These are phyloP conservation scores for Xenopus tropicalis DNA, from an alignment of 2,113 vertebrate genomes.

Conservation along the genomic window UCB_Xtro_10.0 CM004444.2:87841501-87842000, in stretches of 20 bases:
- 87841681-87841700: conserved; percentile 56
- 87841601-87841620: conserved; percentile 25
- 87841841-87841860: neutral
- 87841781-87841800: conserved; percentile 63
- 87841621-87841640: neutral
- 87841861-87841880: conserved; percentile 14
- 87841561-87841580: conserved; percentile 56
- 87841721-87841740: conserved; percentile 56
- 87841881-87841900: conserved; percentile 47
- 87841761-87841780: conserved; percentile 69
- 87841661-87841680: conserved; percentile 61
- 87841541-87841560: conserved; percentile 51
- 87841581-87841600: conserved; percentile 55
- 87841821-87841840: conserved; percentile 51
- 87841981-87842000: conserved; percentile 27
- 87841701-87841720: conserved; percentile 50
- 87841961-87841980: conserved; percentile 36
- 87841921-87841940: conserved; percentile 44
- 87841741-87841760: conserved; percentile 66
- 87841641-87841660: conserved; percentile 44
- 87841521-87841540: conserved; percentile 62
- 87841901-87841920: conserved; percentile 44
- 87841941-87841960: conserved; percentile 50
- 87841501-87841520: conserved; percentile 62
- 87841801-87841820: conserved; percentile 57